These are phyloP conservation scores for Sebastes hopkinsi DNA, from an alignment of 2,797 vertebrate genomes.

Conservation along the genomic window DNA sequence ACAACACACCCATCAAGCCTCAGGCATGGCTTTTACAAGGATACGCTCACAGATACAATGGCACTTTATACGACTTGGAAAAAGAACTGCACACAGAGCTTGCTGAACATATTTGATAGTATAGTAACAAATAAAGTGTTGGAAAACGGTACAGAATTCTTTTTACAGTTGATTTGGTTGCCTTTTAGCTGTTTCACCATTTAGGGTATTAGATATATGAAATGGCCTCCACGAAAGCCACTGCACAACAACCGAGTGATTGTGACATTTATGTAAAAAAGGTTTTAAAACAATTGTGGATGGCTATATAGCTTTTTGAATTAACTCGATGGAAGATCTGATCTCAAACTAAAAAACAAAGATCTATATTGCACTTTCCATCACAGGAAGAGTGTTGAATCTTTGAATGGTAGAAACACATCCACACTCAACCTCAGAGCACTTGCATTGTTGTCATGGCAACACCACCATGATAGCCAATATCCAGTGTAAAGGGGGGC, in stretches of 20 bases:
- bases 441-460: slow-evolving; percentile 65
- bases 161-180: slow-evolving; percentile 66
- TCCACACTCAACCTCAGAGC: slow-evolving; percentile 42
- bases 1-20: slow-evolving; percentile 78
- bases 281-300: slow-evolving; percentile 15
- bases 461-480: slow-evolving; percentile 51
- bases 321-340: slow-evolving; percentile 65
- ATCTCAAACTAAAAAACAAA: slow-evolving; percentile 49
- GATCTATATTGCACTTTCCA: slow-evolving; percentile 75
- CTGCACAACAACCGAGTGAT: slow-evolving; percentile 32
- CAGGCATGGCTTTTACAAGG: slow-evolving; percentile 82
- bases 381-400: slow-evolving; percentile 41
- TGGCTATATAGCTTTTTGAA: slow-evolving; percentile 56
- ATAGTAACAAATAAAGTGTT: slow-evolving; percentile 51
- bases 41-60: slow-evolving; percentile 77
- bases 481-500: slow-evolving; percentile 26
- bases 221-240: slow-evolving; percentile 48
- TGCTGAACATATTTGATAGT: slow-evolving; percentile 57
- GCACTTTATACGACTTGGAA: slow-evolving; percentile 71
- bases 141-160: slow-evolving; percentile 47
- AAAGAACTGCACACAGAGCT: slow-evolving; percentile 70
- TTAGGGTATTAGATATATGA: slow-evolving; percentile 32
- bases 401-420: slow-evolving; percentile 65
- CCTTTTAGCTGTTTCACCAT: slow-evolving; percentile 61
- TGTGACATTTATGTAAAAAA: slow-evolving; percentile 28